Percentiles rank a stretch among this genome's conserved stretches.
Conservation (phyloP, 2,888 invertebrate species). For the Agrilus cyanescens region DNA sequence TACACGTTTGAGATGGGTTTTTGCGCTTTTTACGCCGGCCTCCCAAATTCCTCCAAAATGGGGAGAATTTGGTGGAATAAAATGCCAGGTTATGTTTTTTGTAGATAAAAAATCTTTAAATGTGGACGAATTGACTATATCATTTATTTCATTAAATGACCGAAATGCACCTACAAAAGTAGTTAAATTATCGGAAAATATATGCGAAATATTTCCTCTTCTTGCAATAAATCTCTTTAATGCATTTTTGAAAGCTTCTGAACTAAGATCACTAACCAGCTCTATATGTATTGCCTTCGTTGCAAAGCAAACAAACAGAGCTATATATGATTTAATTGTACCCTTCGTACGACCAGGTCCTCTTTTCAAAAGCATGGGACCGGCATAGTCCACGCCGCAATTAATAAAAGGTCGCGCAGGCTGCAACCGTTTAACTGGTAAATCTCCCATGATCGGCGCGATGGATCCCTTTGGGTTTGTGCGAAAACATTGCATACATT, state of each 20-base stretch:
- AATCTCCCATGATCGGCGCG: slow-evolving; percentile 10
- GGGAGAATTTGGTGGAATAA: neutral
- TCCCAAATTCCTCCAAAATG: slow-evolving; percentile 2
- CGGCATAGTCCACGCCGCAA: slow-evolving; percentile 19
- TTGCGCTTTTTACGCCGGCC: neutral
- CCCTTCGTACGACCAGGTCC: slow-evolving; percentile 9
- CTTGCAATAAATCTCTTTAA: slow-evolving; percentile 21
- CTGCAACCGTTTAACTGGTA: slow-evolving; percentile 7
- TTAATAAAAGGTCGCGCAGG: slow-evolving; percentile 7
- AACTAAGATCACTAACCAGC: slow-evolving; percentile 19
- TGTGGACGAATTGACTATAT: no score
- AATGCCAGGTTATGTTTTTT: slow-evolving; percentile 4
- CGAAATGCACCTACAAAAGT: slow-evolving; percentile 12
- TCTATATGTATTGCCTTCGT: slow-evolving; percentile 25
- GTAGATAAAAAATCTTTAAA: no score
- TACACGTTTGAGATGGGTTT: neutral
- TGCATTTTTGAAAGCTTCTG: slow-evolving; percentile 22
- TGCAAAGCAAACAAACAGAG: no score
- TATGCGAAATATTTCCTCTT: slow-evolving; percentile 17
- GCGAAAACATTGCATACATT: slow-evolving; percentile 10
- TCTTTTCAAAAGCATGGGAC: slow-evolving; percentile 15
- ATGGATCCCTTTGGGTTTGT: slow-evolving; percentile 8
- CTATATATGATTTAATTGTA: slow-evolving; percentile 8
- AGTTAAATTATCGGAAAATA: slow-evolving; percentile 24
- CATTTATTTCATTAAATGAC: no score